Evolutionary conservation across 2,797 vertebrate genomes (phyloP), one percentile per base, ranked within the genome.

Genomic region (Thunnus albacares): DNA sequence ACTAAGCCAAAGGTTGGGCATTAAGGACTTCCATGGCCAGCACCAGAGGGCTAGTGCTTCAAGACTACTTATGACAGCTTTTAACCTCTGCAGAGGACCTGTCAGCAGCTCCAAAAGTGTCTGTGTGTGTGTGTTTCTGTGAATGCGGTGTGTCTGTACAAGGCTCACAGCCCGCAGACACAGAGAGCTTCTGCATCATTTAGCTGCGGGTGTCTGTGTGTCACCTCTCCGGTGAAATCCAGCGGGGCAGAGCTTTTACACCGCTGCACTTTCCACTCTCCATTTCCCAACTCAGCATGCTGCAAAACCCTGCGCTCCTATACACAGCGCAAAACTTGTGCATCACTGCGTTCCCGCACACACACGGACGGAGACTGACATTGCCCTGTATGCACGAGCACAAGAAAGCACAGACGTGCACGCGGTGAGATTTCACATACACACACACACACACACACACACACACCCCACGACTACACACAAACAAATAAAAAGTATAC

Each of bases 71-170:
- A 79, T 81, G 88, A 87, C 90, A 89, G 90, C 90, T 89, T 94
- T 93, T 93, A 93, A 94, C 93, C 92, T 93, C 90, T 85, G 86
- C 85, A 90, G 91, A 92, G 88, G 90, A 85, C 80, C 91, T 92
- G 92, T 93, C 92, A 90, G 83, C 88, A 7, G 71, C 89, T 91
- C 84, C 87, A 84, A 83, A 82, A 86, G 87, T 88, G 85, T 83
- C 56, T 68, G 22, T 71, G 61, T 79, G 82, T 77, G 71, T 60
- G 83, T 76, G 59, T 47, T 33, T 72, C 57, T 74, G 57, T 59
- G 71, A 56, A 22, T 24, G 14, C 30, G 28, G 85, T 59, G 62
- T 59, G 61, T 74, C 51, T 83, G 56, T 79, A 43, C 60, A 52
- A 60, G 53, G 52, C 71, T 77, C 63, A 26, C 61, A 80, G 78